Percentiles rank a stretch among this genome's conserved stretches.
Conservation (phyloP, 1,140 invertebrate genomes). For the Pogonognathellus flavescens region DNA sequence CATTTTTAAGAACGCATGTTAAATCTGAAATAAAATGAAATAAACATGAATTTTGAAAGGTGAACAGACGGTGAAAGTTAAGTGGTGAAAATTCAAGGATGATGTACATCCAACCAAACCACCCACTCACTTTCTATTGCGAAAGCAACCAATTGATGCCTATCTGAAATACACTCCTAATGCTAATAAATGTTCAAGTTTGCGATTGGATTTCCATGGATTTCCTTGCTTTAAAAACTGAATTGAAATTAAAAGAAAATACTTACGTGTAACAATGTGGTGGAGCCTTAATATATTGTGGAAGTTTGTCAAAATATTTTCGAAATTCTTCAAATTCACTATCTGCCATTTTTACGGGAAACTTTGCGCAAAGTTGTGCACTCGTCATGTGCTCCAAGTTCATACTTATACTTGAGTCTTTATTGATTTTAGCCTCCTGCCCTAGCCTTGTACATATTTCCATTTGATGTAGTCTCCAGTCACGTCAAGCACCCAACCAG, state of each 20-base stretch:
- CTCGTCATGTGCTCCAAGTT: conserved; percentile 51
- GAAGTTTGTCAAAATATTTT: conserved; percentile 84
- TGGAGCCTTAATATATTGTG: conserved; percentile 84
- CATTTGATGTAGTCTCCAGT: conserved; percentile 2
- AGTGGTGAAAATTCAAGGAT: neutral
- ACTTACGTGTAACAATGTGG: conserved; percentile 78
- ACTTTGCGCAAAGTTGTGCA: conserved; percentile 54
- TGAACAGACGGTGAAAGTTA: neutral
- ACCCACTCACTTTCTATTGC: neutral
- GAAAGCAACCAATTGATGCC: too few species aligned
- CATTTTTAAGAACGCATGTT: too few species aligned
- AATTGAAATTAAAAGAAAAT: neutral
- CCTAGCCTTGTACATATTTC: conserved; percentile 22
- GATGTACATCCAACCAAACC: neutral
- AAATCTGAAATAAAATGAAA: too few species aligned
- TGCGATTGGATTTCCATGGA: neutral
- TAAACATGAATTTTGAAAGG: too few species aligned
- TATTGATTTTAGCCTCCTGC: conserved; percentile 58
- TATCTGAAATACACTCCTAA: too few species aligned
- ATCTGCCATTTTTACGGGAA: conserved; percentile 81
- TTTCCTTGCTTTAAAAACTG: neutral
- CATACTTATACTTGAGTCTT: conserved; percentile 11
- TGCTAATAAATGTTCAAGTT: too few species aligned
- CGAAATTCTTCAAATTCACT: conserved; percentile 93
- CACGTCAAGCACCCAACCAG: neutral